phyloP scores from a whole-genome alignment of 2,113 vertebrate genomes.

The Sciurus niger region DNA sequence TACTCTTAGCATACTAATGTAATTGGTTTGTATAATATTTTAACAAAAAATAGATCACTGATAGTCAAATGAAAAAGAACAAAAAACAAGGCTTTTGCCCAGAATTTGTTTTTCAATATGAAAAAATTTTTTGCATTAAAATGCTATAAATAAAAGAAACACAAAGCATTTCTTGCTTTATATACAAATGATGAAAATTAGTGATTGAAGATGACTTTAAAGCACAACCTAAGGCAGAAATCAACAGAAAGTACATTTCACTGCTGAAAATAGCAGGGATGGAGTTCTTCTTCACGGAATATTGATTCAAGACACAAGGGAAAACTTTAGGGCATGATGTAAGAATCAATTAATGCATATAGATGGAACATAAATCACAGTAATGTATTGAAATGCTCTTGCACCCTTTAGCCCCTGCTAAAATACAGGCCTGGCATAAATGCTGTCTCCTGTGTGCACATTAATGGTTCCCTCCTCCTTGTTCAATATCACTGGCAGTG shows the following conservation, averaged over 20 bases:
- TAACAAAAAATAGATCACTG: not conserved
- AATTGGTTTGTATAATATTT: not conserved
- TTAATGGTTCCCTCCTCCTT: not conserved
- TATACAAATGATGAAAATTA: not conserved
- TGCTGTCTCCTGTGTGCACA: not conserved
- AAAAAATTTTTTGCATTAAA: slow-evolving; percentile 40
- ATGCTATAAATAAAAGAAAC: not conserved
- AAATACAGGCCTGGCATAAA: not conserved
- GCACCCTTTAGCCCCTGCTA: not conserved
- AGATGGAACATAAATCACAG: slow-evolving; percentile 58
- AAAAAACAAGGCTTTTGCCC: not conserved
- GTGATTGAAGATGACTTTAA: not conserved
- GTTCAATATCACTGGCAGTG: not conserved
- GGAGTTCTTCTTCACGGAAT: slow-evolving; percentile 49
- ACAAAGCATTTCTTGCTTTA: not conserved
- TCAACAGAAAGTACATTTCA: not conserved
- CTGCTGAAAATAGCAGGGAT: not conserved
- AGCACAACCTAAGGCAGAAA: slow-evolving; percentile 17
- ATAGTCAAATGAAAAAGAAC: not conserved
- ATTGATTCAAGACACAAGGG: slow-evolving; percentile 31
- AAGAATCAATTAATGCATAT: slow-evolving; percentile 69
- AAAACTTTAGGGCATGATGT: slow-evolving; percentile 40
- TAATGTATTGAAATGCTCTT: not conserved
- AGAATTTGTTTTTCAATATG: not conserved
- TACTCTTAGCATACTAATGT: not conserved